Conservation (phyloP, 2,113 vertebrate species). For the Amphilophus citrinellus region DNA sequence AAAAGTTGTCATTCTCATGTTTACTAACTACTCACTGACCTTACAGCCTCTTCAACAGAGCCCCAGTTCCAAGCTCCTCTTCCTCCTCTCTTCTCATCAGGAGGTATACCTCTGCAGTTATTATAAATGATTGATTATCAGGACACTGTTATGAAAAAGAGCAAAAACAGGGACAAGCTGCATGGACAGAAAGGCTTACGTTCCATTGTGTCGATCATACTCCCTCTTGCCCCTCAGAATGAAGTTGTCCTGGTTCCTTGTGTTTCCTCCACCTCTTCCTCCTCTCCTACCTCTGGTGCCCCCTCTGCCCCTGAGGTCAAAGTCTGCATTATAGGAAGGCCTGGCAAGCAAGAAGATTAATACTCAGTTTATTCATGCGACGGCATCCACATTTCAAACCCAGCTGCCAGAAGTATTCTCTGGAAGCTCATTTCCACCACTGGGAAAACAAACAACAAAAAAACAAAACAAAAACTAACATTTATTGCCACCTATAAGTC, state of each 20-base stretch:
- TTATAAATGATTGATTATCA: background rate
- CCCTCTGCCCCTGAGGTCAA: conserved; percentile 76
- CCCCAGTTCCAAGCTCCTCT: conserved; percentile 84
- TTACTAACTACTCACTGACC: conserved; percentile 42
- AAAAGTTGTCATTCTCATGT: background rate
- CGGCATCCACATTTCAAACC: background rate
- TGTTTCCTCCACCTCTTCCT: conserved; percentile 73
- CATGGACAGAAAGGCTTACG: conserved; percentile 70
- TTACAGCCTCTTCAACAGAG: conserved; percentile 76
- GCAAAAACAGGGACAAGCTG: background rate
- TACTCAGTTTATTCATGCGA: background rate
- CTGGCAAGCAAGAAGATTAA: conserved; percentile 21
- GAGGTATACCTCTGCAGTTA: conserved; percentile 77
- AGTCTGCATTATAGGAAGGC: conserved; percentile 75
- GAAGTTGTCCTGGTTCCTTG: conserved; percentile 78
- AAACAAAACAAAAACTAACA: too few species aligned
- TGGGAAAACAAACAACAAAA: too few species aligned
- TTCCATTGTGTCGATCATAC: conserved; percentile 86
- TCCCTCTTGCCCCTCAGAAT: conserved; percentile 86
- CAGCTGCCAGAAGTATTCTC: background rate
- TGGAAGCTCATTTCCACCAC: background rate
- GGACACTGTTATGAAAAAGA: background rate
- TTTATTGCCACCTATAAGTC: too few species aligned
- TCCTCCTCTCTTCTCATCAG: conserved; percentile 83
- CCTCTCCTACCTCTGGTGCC: conserved; percentile 78